These are phyloP conservation scores for Squalus acanthias DNA, from an alignment of 2,797 vertebrate genomes.

Conservation along the genomic window DNA sequence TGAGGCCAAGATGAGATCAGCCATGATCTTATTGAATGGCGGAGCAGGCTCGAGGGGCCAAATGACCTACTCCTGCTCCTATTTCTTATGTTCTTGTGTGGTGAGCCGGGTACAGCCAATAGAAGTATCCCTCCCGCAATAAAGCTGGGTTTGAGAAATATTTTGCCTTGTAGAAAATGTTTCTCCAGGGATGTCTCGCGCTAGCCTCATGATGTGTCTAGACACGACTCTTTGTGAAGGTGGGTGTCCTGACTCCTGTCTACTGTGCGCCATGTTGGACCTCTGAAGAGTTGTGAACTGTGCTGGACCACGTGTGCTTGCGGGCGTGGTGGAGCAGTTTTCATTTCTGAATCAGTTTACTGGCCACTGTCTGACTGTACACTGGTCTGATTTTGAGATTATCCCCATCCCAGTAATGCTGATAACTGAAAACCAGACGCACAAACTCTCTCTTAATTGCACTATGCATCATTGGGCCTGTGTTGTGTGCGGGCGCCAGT, in stretches of 20 bases:
- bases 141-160: not conserved
- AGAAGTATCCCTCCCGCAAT: too few relatives aligned
- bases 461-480: not conserved
- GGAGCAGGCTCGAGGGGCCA: too few relatives aligned
- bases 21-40: too few relatives aligned
- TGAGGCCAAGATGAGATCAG: too few relatives aligned
- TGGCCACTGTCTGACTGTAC: not conserved
- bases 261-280: not conserved
- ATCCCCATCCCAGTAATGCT: not conserved
- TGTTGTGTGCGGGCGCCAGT: not conserved
- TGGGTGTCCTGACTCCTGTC: not conserved
- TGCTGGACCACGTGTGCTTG: not conserved
- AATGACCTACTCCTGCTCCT: too few relatives aligned
- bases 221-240: not conserved
- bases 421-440: not conserved
- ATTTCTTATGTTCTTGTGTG: too few relatives aligned
- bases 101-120: too few relatives aligned
- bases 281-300: not conserved
- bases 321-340: not conserved
- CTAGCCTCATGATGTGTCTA: not conserved
- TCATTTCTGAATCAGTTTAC: not conserved
- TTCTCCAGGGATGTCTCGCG: not conserved
- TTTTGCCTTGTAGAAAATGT: not conserved
- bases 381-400: not conserved
- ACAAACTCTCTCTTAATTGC: not conserved